Evolutionary conservation across 2,113 vertebrate species (phyloP), one percentile per base, ranked within the genome.

Genomic region (Sander vitreus): DNA sequence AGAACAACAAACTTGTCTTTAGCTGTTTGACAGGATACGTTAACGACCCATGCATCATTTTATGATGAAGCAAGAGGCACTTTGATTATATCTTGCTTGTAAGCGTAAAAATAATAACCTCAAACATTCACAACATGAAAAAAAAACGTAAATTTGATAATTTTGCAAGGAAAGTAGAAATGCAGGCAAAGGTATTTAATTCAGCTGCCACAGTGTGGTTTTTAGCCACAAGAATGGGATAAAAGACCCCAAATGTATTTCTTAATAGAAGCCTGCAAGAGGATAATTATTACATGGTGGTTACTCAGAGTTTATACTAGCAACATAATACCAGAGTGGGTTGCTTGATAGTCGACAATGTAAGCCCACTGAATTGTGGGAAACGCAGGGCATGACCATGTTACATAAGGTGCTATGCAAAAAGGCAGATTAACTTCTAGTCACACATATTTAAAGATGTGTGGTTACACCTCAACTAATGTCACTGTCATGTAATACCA

Each of bases 1-100:
- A 78, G 66, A 84, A 80, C 74, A 89, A 81, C 64, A 89, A 89
- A 83, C 76, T 43, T 27, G 51, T n/a, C 47, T 73, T 60, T 54
- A 33, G 27, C 62, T 45, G 76, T 80, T 85, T 83, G 81, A 87
- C 73, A 85, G 65, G 55, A 73, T 27, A 25, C 15, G 18, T 70
- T 71, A 81, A 73, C 77, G 67, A 19, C 6, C 58, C 71, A 54
- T 81, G 55, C 36, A 72, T 74, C 74, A 59, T 15, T 59, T 43
- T 1, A 33, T 6, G 2, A 75, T 57, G 64, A 19, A 59, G 39
- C 10, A 58, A 63, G 21, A 58, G 30, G 13, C 14, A 36, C 16
- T 78, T 36, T 71, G 23, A 43, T 30, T 62, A 21, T n/a, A 51
- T 21, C 36, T 23, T 18, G 19, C 18, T 27, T 63, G 64, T 64